Evolutionary conservation across 2,113 vertebrate genomes (phyloP), one percentile per base, ranked within the genome.

Genomic region (Phaethon lepturus): DNA sequence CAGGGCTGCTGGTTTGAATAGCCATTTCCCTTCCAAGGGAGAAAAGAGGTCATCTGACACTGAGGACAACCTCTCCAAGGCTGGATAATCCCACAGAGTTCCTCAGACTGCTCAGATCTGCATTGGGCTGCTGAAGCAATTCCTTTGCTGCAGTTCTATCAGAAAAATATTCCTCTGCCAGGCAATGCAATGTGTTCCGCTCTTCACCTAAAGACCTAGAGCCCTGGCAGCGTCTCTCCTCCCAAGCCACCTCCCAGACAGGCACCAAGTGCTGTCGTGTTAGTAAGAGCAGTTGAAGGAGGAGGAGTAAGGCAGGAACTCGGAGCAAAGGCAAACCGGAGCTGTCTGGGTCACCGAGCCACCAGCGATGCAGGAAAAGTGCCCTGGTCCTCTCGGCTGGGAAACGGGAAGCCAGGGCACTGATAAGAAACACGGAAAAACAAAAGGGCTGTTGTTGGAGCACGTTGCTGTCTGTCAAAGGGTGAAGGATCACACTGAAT

Each of bases 251-350:
- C 47, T n/a, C 47, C 64, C 59, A 23, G 38, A 6, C 28, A 52
- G n/a, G 6, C 69, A 25, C 26, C 1, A 3, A 1, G 40, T 1
- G 0, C 59, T 35, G 26, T 1, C 4, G 11, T 1, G 26, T 2
- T 55, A 2, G 4, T 5, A 49, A 4, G 67, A 49, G 60, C 75
- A 9, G 42, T 0, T 2, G n/a, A 19, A 89, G 63, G 58, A 80
- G 45, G 31, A 81, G 40, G 33, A 71, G 7, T 1, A 29, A 10
- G 17, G 82, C 77, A 69, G 59, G 17, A 60, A 2, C 33, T 8
- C 0, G 0, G 42, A 64, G 83, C 17, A 17, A 29, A 33, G 17
- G 24, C 38, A 59, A 2, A 24, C 11, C 2, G 1, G 28, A 79
- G 59, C 49, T 63, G 31, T 17, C 49, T 45, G 60, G 56, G 68